Evolutionary conservation across 1,140 invertebrate species (phyloP), one percentile per base, ranked within the genome.

Genomic region (Scaptomyza graminum): DNA sequence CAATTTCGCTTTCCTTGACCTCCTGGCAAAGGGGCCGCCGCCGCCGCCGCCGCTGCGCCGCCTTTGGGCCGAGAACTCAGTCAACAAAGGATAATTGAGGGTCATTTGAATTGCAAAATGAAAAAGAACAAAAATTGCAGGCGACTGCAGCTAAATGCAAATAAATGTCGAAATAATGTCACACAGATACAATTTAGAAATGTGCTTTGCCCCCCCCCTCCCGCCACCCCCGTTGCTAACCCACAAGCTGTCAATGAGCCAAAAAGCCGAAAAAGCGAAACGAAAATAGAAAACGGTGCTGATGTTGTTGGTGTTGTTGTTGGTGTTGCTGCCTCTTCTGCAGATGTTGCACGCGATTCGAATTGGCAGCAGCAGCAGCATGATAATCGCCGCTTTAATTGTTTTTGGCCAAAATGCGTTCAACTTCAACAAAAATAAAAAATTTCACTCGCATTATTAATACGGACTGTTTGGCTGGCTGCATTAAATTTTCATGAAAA

Each of bases 141-240:
- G 0, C 3, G 12, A 41, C 12, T 70, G 81, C 74, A 55, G 18
- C 51, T 13, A 71, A 71, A 65, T 67, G 79, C 70, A 68, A 68
- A 68, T 71, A 87, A 79, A 88, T 83, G 83, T 87, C 83, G 83
- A 87, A 87, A 87, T 87, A 87, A 87, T 87, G 82, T 87, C 82
- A 87, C 28, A 5, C 31, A 64, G 37, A 46, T 28, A 77, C 52
- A 62, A 55, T 34, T 46, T n/a, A 46, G 34, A 43, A 55, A 52
- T 25, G 13, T 25, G 13, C 37, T 16, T 25, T 18, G 4, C 43
- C 3, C 41, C 41, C 16, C 43, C 37, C 8, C 28, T n/a, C 34
- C n/a, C 28, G 7, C 8, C 25, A 12, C 1, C 25, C 22, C 7
- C 16, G 11, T 18, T 13, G 11, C 12, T 7, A n/a, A 3, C 22